Base-by-base conservation (phyloP, 2,113 vertebrate species). In the Poeciliopsis prolifica region DNA sequence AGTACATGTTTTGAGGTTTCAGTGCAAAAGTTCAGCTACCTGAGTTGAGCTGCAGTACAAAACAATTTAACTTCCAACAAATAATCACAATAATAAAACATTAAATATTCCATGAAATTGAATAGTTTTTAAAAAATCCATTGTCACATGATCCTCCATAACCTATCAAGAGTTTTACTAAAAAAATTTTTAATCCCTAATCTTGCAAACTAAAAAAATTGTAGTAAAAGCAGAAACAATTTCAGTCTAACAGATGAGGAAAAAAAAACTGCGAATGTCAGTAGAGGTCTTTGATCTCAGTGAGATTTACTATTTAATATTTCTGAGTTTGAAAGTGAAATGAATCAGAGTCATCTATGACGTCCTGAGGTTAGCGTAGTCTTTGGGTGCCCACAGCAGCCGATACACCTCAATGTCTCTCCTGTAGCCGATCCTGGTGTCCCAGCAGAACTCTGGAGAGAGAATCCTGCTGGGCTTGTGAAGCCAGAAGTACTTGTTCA, bases 401-500 rank as follows among this genome's bases (percentile, higher is more conserved):
- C 93, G 79, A 1, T 26, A 1, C 33, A 91, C 64, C 11, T 5
- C 72, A 60, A 94, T 91, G 77, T 92, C 91, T 0, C 13, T 40
- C 24, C 65, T 85, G 63, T 82, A 44, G 29, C 89, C 82, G 0
- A 93, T 87, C 1, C 5, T 22, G 6, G 4, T 26, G 71, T 87
- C 92, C 95, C 95, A 96, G 90, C 95, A 95, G 84, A 95, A 95
- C 89, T 96, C 95, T 0, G 95, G 95, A 1, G 95, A 96, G 19
- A 96, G 92, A 68, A 96, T 62, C 78, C 91, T 94, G 76, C 90
- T 87, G 10, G 95, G 95, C 67, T 95, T 95, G 69, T 92, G 31
- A 35, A 35, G 33, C 33, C 33, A 35, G 1, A 35, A 35, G 33
- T 35, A 35, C 33, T 8, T 35, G 33, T 35, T 35, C 33, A 35